Evolutionary conservation across 1,140 invertebrate species (phyloP).

Genomic region (Apocrypta bakeri): DNA sequence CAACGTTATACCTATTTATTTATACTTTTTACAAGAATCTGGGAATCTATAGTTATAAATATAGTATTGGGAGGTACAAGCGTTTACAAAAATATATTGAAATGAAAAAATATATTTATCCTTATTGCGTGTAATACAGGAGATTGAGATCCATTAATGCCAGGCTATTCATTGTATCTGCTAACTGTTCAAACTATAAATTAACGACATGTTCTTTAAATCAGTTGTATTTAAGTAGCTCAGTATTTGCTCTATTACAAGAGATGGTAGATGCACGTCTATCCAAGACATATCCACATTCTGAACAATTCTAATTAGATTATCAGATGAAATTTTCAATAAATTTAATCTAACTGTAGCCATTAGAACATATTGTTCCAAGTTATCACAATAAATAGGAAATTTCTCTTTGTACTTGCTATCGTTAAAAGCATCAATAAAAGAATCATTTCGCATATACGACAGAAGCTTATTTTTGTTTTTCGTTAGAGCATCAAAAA

Average conservation of each 20-base stretch:
- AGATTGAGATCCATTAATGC: background rate
- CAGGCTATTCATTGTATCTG: background rate
- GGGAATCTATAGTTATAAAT: background rate
- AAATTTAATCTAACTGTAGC: background rate
- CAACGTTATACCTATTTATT: background rate
- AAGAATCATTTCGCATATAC: background rate
- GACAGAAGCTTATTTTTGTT: background rate
- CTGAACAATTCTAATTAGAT: conserved; percentile 8
- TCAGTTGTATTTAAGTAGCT: conserved; percentile 16
- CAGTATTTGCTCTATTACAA: conserved; percentile 13
- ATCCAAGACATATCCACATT: conserved; percentile 7
- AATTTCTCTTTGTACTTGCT: background rate
- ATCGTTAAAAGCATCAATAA: background rate
- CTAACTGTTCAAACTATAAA: background rate
- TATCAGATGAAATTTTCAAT: background rate
- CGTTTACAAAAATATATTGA: background rate
- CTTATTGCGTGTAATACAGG: background rate
- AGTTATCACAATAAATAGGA: background rate
- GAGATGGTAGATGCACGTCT: conserved; percentile 1
- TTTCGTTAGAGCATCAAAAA: background rate
- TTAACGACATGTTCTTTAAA: conserved; percentile 8
- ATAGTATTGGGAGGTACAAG: background rate
- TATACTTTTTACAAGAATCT: too few species aligned
- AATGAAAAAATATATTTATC: background rate
- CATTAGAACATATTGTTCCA: background rate